These are phyloP conservation scores for Rousettus leschenaultii DNA, from an alignment of 2,113 vertebrate genomes.

Conservation along the genomic window DNA sequence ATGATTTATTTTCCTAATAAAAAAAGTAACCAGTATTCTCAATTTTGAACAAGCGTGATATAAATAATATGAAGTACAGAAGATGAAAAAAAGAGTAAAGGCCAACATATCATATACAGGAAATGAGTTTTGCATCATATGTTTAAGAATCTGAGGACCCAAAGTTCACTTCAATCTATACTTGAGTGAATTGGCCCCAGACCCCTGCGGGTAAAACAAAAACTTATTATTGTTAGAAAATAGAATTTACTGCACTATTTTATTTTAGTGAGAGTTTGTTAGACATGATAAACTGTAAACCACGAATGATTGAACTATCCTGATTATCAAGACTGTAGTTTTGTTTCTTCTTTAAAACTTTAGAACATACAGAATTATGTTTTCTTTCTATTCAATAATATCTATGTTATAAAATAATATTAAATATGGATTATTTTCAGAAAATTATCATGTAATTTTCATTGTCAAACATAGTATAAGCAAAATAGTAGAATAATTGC, in stretches of 20 bases:
- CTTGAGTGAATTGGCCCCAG: slow-evolving; percentile 15
- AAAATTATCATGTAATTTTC: not conserved
- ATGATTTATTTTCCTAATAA: slow-evolving; percentile 58
- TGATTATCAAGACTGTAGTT: not conserved
- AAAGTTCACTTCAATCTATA: slow-evolving; percentile 64
- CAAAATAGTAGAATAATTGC: not conserved
- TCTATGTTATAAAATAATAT: not conserved
- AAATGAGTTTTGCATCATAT: slow-evolving; percentile 10
- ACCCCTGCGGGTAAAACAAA: slow-evolving; percentile 47
- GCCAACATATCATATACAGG: not conserved
- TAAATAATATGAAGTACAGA: slow-evolving; percentile 40
- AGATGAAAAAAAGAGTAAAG: not conserved
- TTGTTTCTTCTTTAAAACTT: not conserved
- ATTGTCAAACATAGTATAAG: not conserved
- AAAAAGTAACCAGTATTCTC: slow-evolving; percentile 35
- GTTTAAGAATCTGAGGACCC: not conserved
- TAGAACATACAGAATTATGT: not conserved
- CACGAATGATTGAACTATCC: not conserved
- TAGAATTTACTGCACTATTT: slow-evolving; percentile 41
- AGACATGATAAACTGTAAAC: slow-evolving; percentile 31
- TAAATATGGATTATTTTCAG: not conserved
- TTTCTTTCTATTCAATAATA: not conserved
- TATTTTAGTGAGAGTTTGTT: slow-evolving; percentile 23
- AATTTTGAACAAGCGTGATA: slow-evolving; percentile 34
- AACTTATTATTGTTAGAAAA: slow-evolving; percentile 58